A percentile compares a stretch with the other conserved stretches of the same genome.
Evolutionary conservation across 2,113 vertebrate genomes (phyloP).

Genomic region (Stercorarius parasiticus): DNA sequence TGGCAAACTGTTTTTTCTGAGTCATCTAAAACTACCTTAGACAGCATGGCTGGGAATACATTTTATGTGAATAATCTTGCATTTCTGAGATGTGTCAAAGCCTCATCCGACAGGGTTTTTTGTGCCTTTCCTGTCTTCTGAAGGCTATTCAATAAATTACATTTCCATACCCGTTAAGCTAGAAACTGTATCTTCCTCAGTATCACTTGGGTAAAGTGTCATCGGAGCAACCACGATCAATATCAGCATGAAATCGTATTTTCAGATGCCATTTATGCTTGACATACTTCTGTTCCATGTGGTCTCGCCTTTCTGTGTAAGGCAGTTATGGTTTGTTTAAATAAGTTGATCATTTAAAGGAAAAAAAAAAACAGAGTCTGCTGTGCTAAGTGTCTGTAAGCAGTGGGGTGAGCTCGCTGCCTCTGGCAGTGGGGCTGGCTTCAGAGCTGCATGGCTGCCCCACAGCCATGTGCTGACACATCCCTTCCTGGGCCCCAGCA

Average conservation of each 20-base stretch:
- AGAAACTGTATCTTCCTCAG: not conserved
- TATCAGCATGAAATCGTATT: not conserved
- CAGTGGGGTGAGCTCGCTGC: fast-evolving
- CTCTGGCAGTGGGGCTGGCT: fast-evolving
- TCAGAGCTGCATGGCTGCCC: not conserved
- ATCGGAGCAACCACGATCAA: not conserved
- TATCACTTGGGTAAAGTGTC: not conserved
- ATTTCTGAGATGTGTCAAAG: not conserved
- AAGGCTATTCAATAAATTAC: not conserved
- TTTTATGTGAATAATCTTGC: not conserved
- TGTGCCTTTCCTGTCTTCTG: not conserved
- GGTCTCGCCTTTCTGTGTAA: not conserved
- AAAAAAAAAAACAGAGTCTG: not conserved
- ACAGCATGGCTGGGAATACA: not conserved
- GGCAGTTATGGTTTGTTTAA: not conserved
- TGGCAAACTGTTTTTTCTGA: not conserved
- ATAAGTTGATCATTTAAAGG: not conserved
- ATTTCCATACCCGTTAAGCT: not conserved
- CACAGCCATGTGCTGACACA: fast-evolving
- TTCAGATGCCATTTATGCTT: not conserved
- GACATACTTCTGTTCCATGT: not conserved
- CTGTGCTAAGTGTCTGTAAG: not conserved
- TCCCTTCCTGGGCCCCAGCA: not conserved
- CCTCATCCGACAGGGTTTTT: not conserved
- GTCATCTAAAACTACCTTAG: slow-evolving; percentile 1